A percentile compares a stretch with the other conserved stretches of the same genome.
Conservation (phyloP, 2,113 vertebrate species). For the Apteryx owenii region DNA sequence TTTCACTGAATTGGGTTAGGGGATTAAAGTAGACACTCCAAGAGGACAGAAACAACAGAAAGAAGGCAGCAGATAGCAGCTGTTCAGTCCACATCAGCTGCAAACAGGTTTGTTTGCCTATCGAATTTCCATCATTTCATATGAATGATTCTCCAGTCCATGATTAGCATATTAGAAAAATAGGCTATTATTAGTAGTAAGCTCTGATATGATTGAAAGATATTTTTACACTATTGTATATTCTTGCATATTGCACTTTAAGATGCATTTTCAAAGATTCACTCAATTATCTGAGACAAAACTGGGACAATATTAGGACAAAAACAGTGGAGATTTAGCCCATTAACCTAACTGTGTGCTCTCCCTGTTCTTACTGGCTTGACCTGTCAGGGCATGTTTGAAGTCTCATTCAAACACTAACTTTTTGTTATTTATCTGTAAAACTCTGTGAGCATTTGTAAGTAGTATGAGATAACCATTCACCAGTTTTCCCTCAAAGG, state of each 20-base stretch:
- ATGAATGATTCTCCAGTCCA: neutral
- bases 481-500: neutral
- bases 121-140: neutral
- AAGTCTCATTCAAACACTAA: neutral
- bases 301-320: neutral
- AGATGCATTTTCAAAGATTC: neutral
- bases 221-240: neutral
- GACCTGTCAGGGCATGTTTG: neutral
- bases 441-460: neutral
- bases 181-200: neutral
- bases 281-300: neutral
- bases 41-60: neutral
- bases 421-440: neutral
- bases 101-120: neutral
- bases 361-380: neutral
- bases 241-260: neutral
- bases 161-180: neutral
- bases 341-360: neutral
- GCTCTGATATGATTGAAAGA: neutral
- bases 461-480: neutral
- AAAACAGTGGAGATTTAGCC: neutral
- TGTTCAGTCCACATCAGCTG: neutral
- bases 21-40: neutral
- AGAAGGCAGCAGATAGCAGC: neutral
- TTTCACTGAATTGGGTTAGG: neutral